Conservation (phyloP, 2,888 invertebrate genomes). For the Cyrtodaria siliqua region DNA sequence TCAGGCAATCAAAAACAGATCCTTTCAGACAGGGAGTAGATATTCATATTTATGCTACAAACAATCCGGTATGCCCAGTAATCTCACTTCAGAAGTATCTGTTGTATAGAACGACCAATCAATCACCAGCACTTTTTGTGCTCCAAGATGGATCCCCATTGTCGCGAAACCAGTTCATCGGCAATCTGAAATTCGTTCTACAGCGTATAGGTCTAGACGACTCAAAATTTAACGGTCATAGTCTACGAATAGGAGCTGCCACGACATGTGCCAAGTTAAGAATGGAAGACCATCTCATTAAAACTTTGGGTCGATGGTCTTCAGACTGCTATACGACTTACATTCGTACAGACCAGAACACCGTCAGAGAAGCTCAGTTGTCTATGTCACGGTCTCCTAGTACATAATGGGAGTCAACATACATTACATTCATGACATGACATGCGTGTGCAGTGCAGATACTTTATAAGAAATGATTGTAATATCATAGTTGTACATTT, state of each 20-base stretch:
- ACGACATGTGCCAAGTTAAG: constrained; percentile 1
- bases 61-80: background rate
- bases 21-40: constrained; percentile 1
- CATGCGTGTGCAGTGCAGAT: too few relatives aligned
- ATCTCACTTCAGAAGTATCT: too few relatives aligned
- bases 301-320: constrained; percentile 21
- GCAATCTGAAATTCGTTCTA: too few relatives aligned
- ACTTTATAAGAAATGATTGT: too few relatives aligned
- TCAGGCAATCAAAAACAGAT: background rate
- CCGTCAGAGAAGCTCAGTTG: constrained; percentile 1
- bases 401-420: too few relatives aligned
- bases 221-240: constrained; percentile 7
- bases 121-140: too few relatives aligned
- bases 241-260: constrained; percentile 12
- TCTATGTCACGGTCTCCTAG: constrained; percentile 9
- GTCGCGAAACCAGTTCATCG: too few relatives aligned
- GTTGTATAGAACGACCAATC: too few relatives aligned
- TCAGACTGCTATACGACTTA: constrained; percentile 18
- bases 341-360: constrained; percentile 8
- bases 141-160: too few relatives aligned
- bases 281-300: constrained; percentile 19
- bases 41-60: background rate
- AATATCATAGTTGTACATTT: too few relatives aligned
- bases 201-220: background rate
- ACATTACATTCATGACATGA: too few relatives aligned